Conservation (phyloP, 2,113 vertebrate species). For the Muntiacus reevesi region DNA sequence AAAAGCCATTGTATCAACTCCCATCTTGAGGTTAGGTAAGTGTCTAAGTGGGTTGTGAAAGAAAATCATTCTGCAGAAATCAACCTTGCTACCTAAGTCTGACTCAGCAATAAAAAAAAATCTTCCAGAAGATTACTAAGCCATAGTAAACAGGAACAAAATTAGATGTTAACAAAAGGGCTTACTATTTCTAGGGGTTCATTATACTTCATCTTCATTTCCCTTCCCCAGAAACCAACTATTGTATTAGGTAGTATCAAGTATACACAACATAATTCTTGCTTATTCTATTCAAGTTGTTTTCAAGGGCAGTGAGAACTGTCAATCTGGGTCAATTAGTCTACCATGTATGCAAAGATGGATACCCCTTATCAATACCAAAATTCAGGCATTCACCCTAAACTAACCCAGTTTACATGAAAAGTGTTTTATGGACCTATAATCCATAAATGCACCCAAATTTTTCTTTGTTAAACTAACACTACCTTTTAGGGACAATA, state of each 20-base stretch:
- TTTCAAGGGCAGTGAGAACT: neutral
- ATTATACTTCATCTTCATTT: neutral
- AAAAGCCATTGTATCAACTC: neutral
- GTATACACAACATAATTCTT: neutral
- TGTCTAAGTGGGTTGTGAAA: neutral
- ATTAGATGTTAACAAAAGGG: neutral
- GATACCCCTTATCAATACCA: neutral
- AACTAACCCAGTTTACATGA: neutral
- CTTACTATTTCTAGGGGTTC: neutral
- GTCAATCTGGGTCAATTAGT: neutral
- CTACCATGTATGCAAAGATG: neutral
- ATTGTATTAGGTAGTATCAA: neutral
- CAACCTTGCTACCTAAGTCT: neutral
- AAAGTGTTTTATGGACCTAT: neutral
- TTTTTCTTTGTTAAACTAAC: neutral
- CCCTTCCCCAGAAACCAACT: slow-evolving; percentile 18
- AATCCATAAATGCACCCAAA: neutral
- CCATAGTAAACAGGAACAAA: neutral
- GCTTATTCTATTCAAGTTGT: neutral
- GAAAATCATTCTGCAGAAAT: slow-evolving; percentile 12
- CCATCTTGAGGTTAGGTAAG: slow-evolving; percentile 16
- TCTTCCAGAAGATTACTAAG: neutral
- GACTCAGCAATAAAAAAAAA: neutral
- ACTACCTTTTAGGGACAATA: neutral
- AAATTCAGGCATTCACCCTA: neutral